phyloP scores from a whole-genome alignment of 1,140 invertebrate genomes.

The Drosophila pandora region DNA sequence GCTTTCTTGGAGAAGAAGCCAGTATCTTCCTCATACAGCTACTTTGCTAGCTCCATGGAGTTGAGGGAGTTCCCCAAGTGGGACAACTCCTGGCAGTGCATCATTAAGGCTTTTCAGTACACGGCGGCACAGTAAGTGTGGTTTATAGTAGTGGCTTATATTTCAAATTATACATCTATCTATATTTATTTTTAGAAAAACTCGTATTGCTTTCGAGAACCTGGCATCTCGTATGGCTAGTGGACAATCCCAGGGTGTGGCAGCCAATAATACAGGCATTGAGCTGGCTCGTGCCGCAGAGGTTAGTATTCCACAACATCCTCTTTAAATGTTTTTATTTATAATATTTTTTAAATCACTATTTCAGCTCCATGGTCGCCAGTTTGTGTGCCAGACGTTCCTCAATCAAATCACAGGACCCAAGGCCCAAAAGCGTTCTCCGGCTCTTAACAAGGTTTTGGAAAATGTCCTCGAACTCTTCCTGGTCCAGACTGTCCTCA shows the following conservation, averaged over 20 bases:
- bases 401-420: constrained; percentile 84
- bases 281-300: constrained; percentile 90
- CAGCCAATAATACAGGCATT: constrained; percentile 93
- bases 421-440: constrained; percentile 78
- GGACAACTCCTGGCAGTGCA: constrained; percentile 87
- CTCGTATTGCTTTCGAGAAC: constrained; percentile 87
- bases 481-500: constrained; percentile 89
- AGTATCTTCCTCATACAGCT: constrained; percentile 87
- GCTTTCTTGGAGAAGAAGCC: constrained; percentile 85
- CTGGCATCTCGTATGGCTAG: constrained; percentile 87
- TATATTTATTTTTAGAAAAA: constrained; percentile 86
- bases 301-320: constrained; percentile 61
- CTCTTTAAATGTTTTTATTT: background rate
- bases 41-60: constrained; percentile 85
- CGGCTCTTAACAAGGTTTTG: constrained; percentile 86
- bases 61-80: constrained; percentile 85
- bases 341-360: background rate
- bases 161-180: too few species aligned
- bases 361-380: constrained; percentile 88
- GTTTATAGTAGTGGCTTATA: constrained; percentile 38
- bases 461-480: constrained; percentile 90
- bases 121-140: constrained; percentile 88
- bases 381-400: constrained; percentile 88
- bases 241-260: constrained; percentile 89
- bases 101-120: constrained; percentile 87